Conservation (phyloP, 2,888 invertebrate species). For the Melipona beecheii region DNA sequence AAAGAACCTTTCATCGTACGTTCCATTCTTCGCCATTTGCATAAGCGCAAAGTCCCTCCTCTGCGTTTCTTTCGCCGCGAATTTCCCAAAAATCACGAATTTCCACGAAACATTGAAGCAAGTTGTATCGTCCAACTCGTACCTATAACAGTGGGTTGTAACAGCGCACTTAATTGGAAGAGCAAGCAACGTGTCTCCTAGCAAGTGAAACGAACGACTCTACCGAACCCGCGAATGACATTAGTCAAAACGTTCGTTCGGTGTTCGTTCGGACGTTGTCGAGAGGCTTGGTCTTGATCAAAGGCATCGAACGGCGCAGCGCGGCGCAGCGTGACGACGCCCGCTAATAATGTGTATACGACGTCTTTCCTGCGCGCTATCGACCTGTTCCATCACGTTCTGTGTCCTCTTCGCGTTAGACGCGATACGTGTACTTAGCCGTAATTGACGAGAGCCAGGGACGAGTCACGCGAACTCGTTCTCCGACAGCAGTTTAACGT, state of each 20-base stretch:
- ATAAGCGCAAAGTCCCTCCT: background rate
- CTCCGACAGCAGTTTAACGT: slow-evolving; percentile 42
- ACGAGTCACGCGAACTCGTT: slow-evolving; percentile 76
- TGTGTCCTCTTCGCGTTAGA: slow-evolving; percentile 71
- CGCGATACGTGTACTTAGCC: slow-evolving; percentile 78
- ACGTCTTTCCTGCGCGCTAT: slow-evolving; percentile 52
- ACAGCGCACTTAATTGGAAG: no score
- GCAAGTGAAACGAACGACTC: background rate
- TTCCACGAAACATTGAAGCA: background rate
- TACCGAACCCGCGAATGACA: slow-evolving; percentile 9
- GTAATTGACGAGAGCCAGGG: slow-evolving; percentile 80
- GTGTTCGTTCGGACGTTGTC: background rate
- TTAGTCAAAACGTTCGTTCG: slow-evolving; percentile 16
- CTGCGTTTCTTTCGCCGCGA: background rate
- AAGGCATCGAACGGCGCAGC: slow-evolving; percentile 9
- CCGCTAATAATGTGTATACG: slow-evolving; percentile 57
- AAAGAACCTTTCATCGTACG: background rate
- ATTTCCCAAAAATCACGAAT: background rate
- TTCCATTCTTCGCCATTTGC: background rate
- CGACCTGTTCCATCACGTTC: slow-evolving; percentile 68
- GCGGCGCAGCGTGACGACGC: slow-evolving; percentile 44
- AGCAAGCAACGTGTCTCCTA: background rate
- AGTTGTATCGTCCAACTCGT: background rate
- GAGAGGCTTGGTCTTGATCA: slow-evolving; percentile 24
- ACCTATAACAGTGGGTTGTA: rapidly evolving